Base-by-base conservation (phyloP, 2,888 invertebrate genomes). In the Notodromas monacha region DNA sequence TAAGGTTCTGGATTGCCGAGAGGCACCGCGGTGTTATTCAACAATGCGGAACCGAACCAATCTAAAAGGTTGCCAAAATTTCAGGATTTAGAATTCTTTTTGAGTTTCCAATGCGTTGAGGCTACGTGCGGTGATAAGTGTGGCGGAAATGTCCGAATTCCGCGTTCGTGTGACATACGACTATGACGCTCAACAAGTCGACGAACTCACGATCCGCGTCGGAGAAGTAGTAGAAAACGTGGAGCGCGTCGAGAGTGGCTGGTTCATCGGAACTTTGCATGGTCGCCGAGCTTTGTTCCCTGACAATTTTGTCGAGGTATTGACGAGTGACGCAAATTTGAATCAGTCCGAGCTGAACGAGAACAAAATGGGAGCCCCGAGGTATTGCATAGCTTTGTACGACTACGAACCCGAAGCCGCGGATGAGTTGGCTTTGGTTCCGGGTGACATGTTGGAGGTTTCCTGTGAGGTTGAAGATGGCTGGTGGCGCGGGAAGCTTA, bases 391-490 rank as follows among this genome's bases (percentile, higher is more conserved):
- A 45, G 79, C 73, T 30, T 60, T 77, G 39, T 81, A 69, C 52
- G 73, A 72, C 50, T 92, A 92, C 52, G 65, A 67, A 41, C 81
- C 84, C 32, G 70, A 70, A 38, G 81, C 86, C 48, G 70, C 72
- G 34, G 92, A 92, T 54, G 92, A 92, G 50, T 53, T 92, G 39
- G 62, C 64, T 38, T 58, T 92, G 36, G 60, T 63, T 40, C 70
- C 77, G 27, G 77, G 79, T 37, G 84, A 86, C 52, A 56, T 73
- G 14, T 65, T 92, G 38, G 77, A 81, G 45, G 69, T 84, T 39
- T 56, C 81, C 38, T 72, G 68, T 38, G 81, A 84, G 60, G 69
- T 68, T 31, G 84, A 86, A 48, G 79, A 81, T 47, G 81, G 81
- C 16, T 73, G 72, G 70, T 84, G 77, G 79, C 65, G 68, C 56